phyloP scores from a whole-genome alignment of 2,113 vertebrate species.

The Siniperca knerii region DNA sequence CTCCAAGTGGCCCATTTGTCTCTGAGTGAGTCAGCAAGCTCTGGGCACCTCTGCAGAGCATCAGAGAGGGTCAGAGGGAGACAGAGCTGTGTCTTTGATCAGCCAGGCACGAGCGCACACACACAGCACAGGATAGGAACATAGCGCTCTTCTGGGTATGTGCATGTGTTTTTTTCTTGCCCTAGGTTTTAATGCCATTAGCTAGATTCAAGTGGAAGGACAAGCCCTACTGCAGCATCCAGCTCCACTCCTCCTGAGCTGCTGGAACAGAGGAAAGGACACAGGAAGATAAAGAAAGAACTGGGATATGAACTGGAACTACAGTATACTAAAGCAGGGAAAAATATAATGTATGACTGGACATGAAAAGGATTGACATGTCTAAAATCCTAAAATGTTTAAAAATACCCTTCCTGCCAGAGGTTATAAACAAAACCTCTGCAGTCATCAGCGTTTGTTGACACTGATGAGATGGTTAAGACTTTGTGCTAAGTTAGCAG shows the following conservation, averaged over 20 bases:
- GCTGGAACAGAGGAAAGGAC: constrained; percentile 35
- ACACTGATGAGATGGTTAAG: background rate
- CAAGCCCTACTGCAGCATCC: constrained; percentile 41
- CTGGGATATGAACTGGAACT: constrained; percentile 14
- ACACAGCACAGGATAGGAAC: constrained; percentile 21
- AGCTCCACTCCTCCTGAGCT: constrained; percentile 42
- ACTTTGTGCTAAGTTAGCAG: constrained; percentile 3
- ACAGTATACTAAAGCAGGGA: background rate
- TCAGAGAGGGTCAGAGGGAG: constrained; percentile 68
- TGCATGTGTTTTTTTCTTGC: constrained; percentile 33
- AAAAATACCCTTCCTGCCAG: background rate
- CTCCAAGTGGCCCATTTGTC: constrained; percentile 75
- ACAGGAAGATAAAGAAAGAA: constrained; percentile 3
- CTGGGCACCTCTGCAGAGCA: constrained; percentile 71
- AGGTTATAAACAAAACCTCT: constrained; percentile 13
- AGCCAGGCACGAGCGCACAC: background rate
- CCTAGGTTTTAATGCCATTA: constrained; percentile 74
- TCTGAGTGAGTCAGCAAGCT: constrained; percentile 77
- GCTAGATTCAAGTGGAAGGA: constrained; percentile 68
- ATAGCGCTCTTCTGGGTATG: constrained; percentile 30
- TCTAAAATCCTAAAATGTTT: background rate
- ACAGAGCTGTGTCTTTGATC: constrained; percentile 63
- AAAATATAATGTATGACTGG: background rate
- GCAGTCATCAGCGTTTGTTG: constrained; percentile 11
- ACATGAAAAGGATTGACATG: background rate